Base-by-base conservation (phyloP, 2,888 invertebrate genomes). In the Hyalella azteca region DNA sequence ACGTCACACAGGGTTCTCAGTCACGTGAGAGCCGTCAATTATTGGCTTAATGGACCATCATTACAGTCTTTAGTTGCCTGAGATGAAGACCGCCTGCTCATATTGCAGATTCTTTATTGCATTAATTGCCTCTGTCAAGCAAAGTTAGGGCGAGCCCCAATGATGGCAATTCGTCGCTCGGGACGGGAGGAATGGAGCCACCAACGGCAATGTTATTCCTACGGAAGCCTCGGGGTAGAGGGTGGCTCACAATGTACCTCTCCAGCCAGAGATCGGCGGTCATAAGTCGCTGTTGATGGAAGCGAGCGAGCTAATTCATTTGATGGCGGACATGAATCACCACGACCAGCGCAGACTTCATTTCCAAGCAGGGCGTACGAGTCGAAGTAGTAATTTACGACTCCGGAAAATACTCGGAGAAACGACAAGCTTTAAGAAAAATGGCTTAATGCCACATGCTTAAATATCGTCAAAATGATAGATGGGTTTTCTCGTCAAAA, bases 21-120 rank as follows among this genome's bases (percentile, higher is more conserved):
- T 66, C 66, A 66, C 66, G 66, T 66, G 66, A 66, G 32, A 66
- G 66, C 66, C 66, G 66, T 39, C 66, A 66, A 66, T 66, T 66
- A 66, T 66, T 66, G 66, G 66, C 66, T 29, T 36, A 66, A 66
- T 66, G 66, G 66, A 66, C 66, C 66, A 66, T 66, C 66, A 66
- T 66, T 66, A 66, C 66, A 66, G 66, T 66, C 66, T 66, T 66
- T 66, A 66, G 66, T 66, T 66, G 66, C 66, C 66, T 66, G 66
- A 66, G 66, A 66, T 66, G 66, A 66, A 66, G 66, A 66, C 66
- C 66, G 66, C 66, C 66, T 36, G 66, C 66, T 66, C 66, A 66
- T 66, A 66, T 66, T 66, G 66, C 66, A 66, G 66, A 66, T 66
- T 66, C 66, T 66, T 66, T 66, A 66, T 66, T 66, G 66, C 66